Base-by-base conservation (phyloP, 1,140 invertebrate species). In the Bombus breviceps region DNA sequence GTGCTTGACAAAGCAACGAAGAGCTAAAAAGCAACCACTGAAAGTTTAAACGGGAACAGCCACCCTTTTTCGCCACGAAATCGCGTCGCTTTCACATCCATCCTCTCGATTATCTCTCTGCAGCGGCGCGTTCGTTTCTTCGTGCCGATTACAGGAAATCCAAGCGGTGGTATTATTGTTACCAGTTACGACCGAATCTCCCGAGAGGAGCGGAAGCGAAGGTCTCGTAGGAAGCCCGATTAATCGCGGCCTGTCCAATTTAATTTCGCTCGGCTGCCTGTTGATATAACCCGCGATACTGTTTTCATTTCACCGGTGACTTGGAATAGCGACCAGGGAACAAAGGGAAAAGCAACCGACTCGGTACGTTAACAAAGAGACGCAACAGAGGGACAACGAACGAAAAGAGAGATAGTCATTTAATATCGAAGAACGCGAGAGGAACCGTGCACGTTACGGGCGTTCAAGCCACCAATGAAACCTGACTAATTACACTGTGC, bases 401-500 rank as follows among this genome's bases (percentile, higher is more conserved):
- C 25, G 57, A 77, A 39, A 62, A 5, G 6, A 13, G 10, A 66
- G 2, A 22, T 18, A 12, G 1, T 43, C 34, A 37, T 77, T 83
- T 59, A 57, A 83, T 77, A 47, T 34, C 6, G 62, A 57, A 15
- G 9, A 71, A 81, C 4, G 34, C 47, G 25, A 25, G 25, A 13
- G 66, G 8, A 47, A 37, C 3, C 22, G 39, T 8, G 37, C 39
- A 71, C 39, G 28, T 41, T 66, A 4, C 32, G 22, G 1, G 9
- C 28, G 59, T n/a, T 53, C 59, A 22, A 53, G 18, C 18, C 59
- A 37, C n/a, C n/a, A 32, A 57, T 39, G 34, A 77, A 88, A 73
- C 43, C 64, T 59, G 77, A 81, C 66, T 89, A 88, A 89, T 89
- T 85, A 81, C 86, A 68, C 15, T 13, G 66, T 66, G 32, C 47